Evolutionary conservation across 2,113 vertebrate genomes (phyloP).

Genomic region (Neodontobutis hainanensis): DNA sequence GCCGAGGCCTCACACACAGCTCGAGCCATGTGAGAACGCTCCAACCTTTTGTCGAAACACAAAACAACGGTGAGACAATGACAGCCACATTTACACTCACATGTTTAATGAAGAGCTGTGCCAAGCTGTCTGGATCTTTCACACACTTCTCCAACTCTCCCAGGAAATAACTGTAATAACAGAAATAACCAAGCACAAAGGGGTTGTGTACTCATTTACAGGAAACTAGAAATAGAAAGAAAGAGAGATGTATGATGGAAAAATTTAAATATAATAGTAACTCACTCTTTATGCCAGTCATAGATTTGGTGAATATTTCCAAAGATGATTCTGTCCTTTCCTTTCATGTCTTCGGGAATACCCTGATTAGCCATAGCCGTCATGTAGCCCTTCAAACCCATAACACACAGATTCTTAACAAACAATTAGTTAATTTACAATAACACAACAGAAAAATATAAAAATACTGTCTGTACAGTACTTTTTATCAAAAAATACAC

Average conservation of each 20-base stretch:
- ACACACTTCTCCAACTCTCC: slow-evolving; percentile 86
- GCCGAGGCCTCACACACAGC: slow-evolving; percentile 5
- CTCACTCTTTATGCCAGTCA: slow-evolving; percentile 91
- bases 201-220: slow-evolving; percentile 4
- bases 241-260: slow-evolving; percentile 10
- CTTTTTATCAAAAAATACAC: no score
- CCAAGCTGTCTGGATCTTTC: slow-evolving; percentile 84
- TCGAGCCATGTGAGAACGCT: slow-evolving; percentile 9
- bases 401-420: not conserved
- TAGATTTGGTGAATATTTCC: slow-evolving; percentile 93
- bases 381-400: slow-evolving; percentile 83
- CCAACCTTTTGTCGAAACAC: slow-evolving; percentile 18
- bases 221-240: slow-evolving; percentile 11
- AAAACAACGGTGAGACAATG: slow-evolving; percentile 16
- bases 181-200: slow-evolving; percentile 29
- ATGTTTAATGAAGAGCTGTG: slow-evolving; percentile 89
- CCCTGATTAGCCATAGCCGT: slow-evolving; percentile 83
- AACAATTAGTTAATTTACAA: not conserved
- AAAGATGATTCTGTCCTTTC: slow-evolving; percentile 90
- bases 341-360: slow-evolving; percentile 85
- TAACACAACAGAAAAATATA: not conserved
- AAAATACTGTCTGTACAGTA: no score
- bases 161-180: slow-evolving; percentile 84
- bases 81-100: slow-evolving; percentile 68
- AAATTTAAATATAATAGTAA: not conserved